A percentile compares a stretch with the other conserved stretches of the same genome.
Evolutionary conservation across 2,797 vertebrate genomes (phyloP).

Genomic region (Sarcophilus harrisii): DNA sequence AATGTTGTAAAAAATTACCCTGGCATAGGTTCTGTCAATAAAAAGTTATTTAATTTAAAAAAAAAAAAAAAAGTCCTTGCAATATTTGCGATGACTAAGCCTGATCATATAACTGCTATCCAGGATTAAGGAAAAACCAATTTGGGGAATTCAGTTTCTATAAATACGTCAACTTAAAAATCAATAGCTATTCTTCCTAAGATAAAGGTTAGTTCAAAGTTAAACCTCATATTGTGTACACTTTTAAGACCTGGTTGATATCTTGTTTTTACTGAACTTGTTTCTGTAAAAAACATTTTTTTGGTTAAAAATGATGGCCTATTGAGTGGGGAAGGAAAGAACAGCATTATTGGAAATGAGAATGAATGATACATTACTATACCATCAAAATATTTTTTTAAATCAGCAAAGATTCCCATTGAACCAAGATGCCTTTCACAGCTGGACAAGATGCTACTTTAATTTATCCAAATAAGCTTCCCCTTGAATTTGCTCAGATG

Average conservation of each 20-base stretch:
- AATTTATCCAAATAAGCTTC: neutral
- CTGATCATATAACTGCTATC: neutral
- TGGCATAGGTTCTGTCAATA: too few species aligned
- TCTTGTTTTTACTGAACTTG: neutral
- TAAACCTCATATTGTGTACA: neutral
- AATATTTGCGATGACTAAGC: neutral
- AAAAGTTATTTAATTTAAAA: too few species aligned
- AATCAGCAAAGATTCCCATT: neutral
- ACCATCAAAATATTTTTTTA: neutral
- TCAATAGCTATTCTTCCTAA: neutral
- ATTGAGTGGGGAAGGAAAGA: neutral
- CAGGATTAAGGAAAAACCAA: neutral
- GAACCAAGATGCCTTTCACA: neutral
- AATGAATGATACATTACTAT: neutral
- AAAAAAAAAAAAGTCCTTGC: too few species aligned
- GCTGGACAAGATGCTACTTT: neutral
- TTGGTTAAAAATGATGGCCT: neutral
- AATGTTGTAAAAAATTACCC: too few species aligned
- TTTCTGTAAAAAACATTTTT: neutral
- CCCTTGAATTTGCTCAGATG: neutral
- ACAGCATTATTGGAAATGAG: neutral
- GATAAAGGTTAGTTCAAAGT: neutral
- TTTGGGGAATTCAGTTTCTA: neutral
- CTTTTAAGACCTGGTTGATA: neutral
- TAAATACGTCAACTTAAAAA: neutral